phyloP scores from a whole-genome alignment of 2,113 vertebrate species.

The Sisor rabdophorus region DNA sequence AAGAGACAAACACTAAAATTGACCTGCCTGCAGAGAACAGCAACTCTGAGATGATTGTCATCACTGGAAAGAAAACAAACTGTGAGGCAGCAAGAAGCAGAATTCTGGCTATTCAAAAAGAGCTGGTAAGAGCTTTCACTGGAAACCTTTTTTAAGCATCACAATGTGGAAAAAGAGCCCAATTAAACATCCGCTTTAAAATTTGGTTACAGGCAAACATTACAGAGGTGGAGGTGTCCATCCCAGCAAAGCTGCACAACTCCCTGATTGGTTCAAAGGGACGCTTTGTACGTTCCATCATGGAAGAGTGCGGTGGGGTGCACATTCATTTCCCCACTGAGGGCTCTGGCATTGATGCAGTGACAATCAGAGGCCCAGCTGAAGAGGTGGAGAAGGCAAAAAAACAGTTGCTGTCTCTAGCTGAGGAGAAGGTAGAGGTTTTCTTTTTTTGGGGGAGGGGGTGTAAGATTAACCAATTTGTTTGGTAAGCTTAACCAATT shows the following conservation, averaged over 20 bases:
- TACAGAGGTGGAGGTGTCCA: conserved; percentile 89
- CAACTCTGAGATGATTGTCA: conserved; percentile 97
- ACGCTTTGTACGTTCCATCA: conserved; percentile 94
- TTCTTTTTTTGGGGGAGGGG: too few relatives aligned
- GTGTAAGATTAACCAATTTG: too few relatives aligned
- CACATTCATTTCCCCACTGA: conserved; percentile 98
- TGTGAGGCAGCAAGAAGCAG: conserved; percentile 87
- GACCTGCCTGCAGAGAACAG: conserved; percentile 98
- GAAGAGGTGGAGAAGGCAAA: conserved; percentile 95
- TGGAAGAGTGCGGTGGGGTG: conserved; percentile 97
- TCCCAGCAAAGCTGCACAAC: conserved; percentile 94
- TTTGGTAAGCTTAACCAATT: background rate
- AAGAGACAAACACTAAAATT: conserved; percentile 97
- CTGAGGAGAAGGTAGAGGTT: conserved; percentile 88
- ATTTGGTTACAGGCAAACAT: conserved; percentile 83
- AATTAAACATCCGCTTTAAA: too few relatives aligned
- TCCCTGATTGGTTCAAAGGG: conserved; percentile 96
- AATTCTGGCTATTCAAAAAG: conserved; percentile 95
- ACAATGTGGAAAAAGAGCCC: too few relatives aligned
- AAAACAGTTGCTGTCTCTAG: conserved; percentile 90
- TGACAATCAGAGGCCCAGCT: conserved; percentile 90
- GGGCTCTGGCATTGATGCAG: conserved; percentile 92
- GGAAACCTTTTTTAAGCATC: too few relatives aligned
- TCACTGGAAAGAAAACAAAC: conserved; percentile 95
- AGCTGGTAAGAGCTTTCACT: conserved; percentile 75